These are phyloP conservation scores for Brachyistius frenatus DNA, from an alignment of 2,113 vertebrate species.

Conservation along the genomic window DNA sequence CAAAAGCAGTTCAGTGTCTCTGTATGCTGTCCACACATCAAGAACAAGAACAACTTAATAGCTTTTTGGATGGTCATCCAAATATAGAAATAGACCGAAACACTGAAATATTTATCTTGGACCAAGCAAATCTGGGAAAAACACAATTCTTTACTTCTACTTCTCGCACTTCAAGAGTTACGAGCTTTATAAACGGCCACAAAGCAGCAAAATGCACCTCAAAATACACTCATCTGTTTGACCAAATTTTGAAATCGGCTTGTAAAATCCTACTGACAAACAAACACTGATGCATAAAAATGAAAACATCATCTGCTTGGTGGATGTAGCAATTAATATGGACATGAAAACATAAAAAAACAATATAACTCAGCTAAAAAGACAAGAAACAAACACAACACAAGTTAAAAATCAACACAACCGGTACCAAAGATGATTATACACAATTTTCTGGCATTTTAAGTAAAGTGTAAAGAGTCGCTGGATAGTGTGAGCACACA, in stretches of 20 bases:
- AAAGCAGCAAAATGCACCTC: background rate
- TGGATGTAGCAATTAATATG: background rate
- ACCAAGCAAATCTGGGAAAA: conserved; percentile 38
- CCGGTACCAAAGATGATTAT: too few species aligned
- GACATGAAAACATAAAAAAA: background rate
- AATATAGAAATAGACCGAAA: conserved; percentile 52
- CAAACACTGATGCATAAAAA: background rate
- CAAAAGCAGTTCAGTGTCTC: conserved; percentile 19
- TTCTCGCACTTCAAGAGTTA: conserved; percentile 27
- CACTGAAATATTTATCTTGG: conserved; percentile 70
- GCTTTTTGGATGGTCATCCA: conserved; percentile 50
- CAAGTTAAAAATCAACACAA: background rate
- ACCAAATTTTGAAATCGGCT: background rate
- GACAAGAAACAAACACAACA: background rate
- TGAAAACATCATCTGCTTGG: background rate
- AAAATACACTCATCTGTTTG: background rate
- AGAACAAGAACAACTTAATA: conserved; percentile 60
- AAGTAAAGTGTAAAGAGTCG: too few species aligned
- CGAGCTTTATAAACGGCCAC: conserved; percentile 21
- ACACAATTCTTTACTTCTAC: conserved; percentile 70
- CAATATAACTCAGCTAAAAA: background rate
- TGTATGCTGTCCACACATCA: conserved; percentile 55
- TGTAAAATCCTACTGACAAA: background rate
- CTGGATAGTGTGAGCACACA: conserved; percentile 3
- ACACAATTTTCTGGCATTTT: background rate